Conservation (phyloP, 2,797 vertebrate genomes). For the Sebastes trivittatus region DNA sequence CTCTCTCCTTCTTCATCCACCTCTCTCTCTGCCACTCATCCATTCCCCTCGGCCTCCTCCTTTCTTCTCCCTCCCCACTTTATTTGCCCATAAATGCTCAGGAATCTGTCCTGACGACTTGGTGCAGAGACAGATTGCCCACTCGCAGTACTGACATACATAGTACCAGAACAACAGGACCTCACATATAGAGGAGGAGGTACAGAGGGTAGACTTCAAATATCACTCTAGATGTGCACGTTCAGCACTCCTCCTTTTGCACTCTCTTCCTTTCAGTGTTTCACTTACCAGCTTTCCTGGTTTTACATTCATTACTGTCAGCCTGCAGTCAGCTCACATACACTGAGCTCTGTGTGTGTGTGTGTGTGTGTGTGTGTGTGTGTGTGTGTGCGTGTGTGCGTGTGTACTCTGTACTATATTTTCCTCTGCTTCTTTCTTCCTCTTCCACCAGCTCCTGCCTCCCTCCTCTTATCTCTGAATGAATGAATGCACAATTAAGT, state of each 20-base stretch:
- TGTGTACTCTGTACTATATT: background rate
- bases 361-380: background rate
- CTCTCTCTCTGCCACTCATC: background rate
- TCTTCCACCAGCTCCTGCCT: constrained; percentile 48
- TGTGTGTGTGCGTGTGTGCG: too few species aligned
- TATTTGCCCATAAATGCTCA: constrained; percentile 32
- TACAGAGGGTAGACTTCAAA: constrained; percentile 13
- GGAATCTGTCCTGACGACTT: background rate
- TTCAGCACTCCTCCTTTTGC: constrained; percentile 50
- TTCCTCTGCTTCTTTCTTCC: constrained; percentile 40
- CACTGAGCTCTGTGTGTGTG: constrained; percentile 6
- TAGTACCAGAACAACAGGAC: constrained; percentile 9
- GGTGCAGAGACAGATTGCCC: background rate
- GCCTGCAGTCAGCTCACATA: constrained; percentile 51
- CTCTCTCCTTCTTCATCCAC: background rate
- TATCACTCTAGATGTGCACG: constrained; percentile 17
- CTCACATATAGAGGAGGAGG: constrained; percentile 4
- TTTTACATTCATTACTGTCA: constrained; percentile 76
- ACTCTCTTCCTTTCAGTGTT: constrained; percentile 39
- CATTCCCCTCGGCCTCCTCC: background rate
- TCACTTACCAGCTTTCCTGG: constrained; percentile 55
- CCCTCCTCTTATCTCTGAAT: constrained; percentile 62
- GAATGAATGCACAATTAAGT: constrained; percentile 61
- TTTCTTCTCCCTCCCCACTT: background rate
- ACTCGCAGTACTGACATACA: background rate